These are phyloP conservation scores for Drosophila lutescens DNA, from an alignment of 2,888 invertebrate genomes.

Conservation along the genomic window DNA sequence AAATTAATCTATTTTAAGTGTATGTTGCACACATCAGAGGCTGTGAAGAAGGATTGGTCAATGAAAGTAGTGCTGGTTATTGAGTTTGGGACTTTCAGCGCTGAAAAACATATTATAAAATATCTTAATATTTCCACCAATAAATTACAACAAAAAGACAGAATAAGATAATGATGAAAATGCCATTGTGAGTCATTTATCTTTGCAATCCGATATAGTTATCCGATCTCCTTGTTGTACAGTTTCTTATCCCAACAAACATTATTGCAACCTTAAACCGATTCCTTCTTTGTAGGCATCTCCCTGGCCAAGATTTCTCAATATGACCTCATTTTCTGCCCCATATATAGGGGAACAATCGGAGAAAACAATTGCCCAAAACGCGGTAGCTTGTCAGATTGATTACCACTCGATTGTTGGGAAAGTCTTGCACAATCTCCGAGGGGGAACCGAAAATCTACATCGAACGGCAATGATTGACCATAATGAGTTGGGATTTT, in stretches of 20 bases:
- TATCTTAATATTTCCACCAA: too few species aligned
- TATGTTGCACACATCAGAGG: conserved; percentile 14
- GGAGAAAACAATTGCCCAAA: conserved; percentile 48
- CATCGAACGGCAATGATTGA: conserved; percentile 41
- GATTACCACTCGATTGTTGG: conserved; percentile 47
- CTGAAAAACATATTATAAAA: background rate
- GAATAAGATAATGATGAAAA: background rate
- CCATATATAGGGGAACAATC: conserved; percentile 49
- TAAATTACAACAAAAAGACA: background rate
- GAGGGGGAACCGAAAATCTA: conserved; percentile 23
- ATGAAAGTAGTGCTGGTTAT: background rate
- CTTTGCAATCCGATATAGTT: conserved; percentile 16
- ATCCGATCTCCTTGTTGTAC: conserved; percentile 23
- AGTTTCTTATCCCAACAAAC: conserved; percentile 13
- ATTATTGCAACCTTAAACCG: conserved; percentile 30
- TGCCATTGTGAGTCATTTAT: background rate
- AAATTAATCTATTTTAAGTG: conserved; percentile 66
- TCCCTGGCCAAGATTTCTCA: conserved; percentile 28
- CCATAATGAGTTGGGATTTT: conserved; percentile 63
- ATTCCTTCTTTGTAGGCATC: conserved; percentile 1
- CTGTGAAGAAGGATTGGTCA: background rate
- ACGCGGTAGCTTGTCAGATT: conserved; percentile 49
- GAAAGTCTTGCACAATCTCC: conserved; percentile 34
- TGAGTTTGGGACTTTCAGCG: conserved; percentile 6
- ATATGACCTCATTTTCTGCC: conserved; percentile 37